Conservation (phyloP, 2,888 invertebrate genomes). For the Scaptomyza reducta region DNA sequence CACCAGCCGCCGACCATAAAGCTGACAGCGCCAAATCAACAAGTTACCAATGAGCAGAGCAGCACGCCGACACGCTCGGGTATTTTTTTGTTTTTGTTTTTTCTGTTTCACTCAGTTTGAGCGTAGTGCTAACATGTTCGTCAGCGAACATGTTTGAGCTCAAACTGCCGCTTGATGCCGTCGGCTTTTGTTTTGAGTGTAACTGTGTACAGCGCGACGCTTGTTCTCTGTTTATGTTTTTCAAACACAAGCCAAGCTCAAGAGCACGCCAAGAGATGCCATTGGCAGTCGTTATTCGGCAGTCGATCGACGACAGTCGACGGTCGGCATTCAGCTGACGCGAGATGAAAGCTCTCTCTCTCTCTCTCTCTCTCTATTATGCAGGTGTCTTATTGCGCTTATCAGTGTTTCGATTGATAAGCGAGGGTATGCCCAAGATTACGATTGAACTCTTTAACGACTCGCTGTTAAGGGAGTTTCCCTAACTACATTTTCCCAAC, state of each 20-base stretch:
- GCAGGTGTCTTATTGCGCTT: slow-evolving; percentile 32
- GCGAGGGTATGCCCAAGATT: not conserved
- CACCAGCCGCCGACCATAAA: slow-evolving; percentile 1
- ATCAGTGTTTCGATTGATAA: slow-evolving; percentile 35
- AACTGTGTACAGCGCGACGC: slow-evolving; percentile 10
- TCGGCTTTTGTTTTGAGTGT: slow-evolving; percentile 50
- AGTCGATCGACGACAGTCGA: slow-evolving; percentile 12
- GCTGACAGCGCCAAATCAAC: slow-evolving; percentile 53
- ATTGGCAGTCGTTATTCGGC: slow-evolving; percentile 8
- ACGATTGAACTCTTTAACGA: not conserved
- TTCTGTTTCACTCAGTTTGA: slow-evolving; percentile 30
- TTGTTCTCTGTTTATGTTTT: slow-evolving; percentile 63
- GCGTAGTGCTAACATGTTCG: slow-evolving; percentile 31
- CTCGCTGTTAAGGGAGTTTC: not conserved
- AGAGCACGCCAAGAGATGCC: slow-evolving; percentile 26
- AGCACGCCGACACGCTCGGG: slow-evolving; percentile 7
- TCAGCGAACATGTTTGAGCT: slow-evolving; percentile 56
- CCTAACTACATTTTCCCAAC: not conserved
- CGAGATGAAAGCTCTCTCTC: not conserved
- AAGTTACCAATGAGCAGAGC: slow-evolving; percentile 55
- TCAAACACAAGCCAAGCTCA: slow-evolving; percentile 45
- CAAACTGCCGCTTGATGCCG: slow-evolving; percentile 20
- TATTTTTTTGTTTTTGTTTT: not conserved
- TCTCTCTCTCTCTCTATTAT: not conserved
- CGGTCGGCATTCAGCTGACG: not conserved